Conservation (phyloP, 2,888 invertebrate species). For the Acanthococcus lagerstroemiae region DNA sequence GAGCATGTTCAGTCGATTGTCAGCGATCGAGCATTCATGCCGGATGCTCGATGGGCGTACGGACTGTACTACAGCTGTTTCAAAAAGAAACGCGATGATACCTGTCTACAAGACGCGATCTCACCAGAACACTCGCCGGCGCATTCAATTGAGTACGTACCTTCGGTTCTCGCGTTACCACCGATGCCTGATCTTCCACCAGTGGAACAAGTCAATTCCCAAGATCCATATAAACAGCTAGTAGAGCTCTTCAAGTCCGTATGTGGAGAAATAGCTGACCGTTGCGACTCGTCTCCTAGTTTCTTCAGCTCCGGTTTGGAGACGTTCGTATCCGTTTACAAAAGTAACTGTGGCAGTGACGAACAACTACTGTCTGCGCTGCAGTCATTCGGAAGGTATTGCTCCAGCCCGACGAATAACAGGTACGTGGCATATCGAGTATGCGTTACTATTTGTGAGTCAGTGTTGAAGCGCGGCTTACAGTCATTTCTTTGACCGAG, state of each 20-base stretch:
- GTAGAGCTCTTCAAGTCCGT: neutral
- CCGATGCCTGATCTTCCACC: no score
- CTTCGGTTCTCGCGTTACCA: neutral
- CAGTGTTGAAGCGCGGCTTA: no score
- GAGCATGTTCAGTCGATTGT: neutral
- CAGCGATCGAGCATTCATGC: slow-evolving; percentile 7
- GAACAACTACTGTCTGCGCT: neutral
- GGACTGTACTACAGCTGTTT: slow-evolving; percentile 7
- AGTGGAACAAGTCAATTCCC: neutral
- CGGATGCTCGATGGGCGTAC: slow-evolving; percentile 9
- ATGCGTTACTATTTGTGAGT: no score
- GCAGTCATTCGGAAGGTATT: neutral
- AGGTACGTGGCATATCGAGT: no score
- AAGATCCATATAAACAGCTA: neutral
- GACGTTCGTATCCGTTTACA: neutral
- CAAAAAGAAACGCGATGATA: neutral
- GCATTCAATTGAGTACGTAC: neutral
- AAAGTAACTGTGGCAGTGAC: neutral
- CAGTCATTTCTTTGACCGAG: no score
- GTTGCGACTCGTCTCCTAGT: neutral
- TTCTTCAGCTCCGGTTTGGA: neutral
- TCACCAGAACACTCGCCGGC: neutral
- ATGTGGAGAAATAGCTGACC: neutral
- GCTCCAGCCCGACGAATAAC: no score
- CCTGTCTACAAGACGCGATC: neutral